These are phyloP conservation scores for Heterocephalus glaber DNA, from an alignment of 2,113 vertebrate species.

Conservation along the genomic window DNA sequence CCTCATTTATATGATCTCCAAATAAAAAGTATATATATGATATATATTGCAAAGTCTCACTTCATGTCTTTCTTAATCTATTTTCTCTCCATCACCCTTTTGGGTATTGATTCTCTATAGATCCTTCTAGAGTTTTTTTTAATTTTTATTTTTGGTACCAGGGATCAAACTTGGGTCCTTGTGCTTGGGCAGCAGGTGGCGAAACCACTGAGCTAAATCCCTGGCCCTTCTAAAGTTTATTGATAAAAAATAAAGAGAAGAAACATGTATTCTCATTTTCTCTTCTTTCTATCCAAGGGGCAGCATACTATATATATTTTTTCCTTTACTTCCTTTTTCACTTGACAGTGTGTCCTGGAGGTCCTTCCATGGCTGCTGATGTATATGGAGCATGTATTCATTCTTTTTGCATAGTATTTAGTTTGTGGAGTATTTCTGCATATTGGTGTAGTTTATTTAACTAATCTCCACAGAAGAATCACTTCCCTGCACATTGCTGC, in stretches of 20 bases:
- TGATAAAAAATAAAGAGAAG: constrained; percentile 27
- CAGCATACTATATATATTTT: neutral
- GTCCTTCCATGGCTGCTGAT: neutral
- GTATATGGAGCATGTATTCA: neutral
- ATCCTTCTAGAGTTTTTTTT: too few species aligned
- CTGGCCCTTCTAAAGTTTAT: neutral
- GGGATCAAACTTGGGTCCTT: too few species aligned
- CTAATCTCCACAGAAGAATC: neutral
- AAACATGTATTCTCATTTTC: neutral
- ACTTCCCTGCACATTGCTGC: neutral
- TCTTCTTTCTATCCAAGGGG: neutral
- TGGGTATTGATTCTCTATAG: neutral
- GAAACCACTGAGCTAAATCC: too few species aligned
- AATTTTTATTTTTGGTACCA: too few species aligned
- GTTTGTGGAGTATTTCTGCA: neutral
- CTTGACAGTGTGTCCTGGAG: neutral
- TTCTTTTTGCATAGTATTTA: neutral
- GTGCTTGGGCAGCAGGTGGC: too few species aligned
- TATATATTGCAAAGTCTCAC: neutral
- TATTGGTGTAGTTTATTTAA: neutral
- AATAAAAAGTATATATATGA: neutral
- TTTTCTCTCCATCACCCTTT: neutral
- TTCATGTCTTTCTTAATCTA: neutral
- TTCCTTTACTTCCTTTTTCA: neutral
- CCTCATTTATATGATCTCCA: neutral